Percentiles rank a stretch among this genome's conserved stretches.
Evolutionary conservation across 2,888 invertebrate genomes (phyloP).

Genomic region (Campopleginae sp.): DNA sequence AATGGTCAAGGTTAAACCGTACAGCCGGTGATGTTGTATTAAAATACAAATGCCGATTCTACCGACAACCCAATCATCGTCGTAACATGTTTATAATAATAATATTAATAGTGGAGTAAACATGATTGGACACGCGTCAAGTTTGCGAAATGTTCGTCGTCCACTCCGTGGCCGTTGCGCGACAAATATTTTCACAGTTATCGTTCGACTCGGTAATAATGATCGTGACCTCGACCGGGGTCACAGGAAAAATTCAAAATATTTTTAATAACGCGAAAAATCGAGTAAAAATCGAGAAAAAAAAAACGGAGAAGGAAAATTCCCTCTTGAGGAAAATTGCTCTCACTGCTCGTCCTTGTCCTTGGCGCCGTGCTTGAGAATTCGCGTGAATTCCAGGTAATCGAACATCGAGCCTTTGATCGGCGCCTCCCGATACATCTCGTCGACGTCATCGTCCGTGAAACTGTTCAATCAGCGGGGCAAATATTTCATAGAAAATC

Average conservation of each 20-base stretch:
- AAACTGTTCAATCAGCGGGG: slow-evolving; percentile 83
- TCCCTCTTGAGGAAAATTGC: not conserved
- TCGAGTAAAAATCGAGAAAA: slow-evolving; percentile 21
- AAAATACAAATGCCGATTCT: slow-evolving; percentile 82
- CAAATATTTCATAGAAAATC: not conserved
- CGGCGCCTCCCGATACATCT: slow-evolving; percentile 99
- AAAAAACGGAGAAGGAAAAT: slow-evolving; percentile 35
- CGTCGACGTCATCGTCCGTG: slow-evolving; percentile 99
- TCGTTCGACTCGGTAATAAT: slow-evolving; percentile 28
- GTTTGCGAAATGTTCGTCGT: slow-evolving; percentile 23
- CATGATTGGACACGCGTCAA: slow-evolving; percentile 49
- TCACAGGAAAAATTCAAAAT: slow-evolving; percentile 36
- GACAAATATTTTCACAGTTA: slow-evolving; percentile 32
- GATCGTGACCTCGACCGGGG: not conserved
- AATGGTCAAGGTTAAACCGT: slow-evolving; percentile 56
- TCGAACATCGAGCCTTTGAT: slow-evolving; percentile 97
- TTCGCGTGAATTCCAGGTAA: slow-evolving; percentile 99
- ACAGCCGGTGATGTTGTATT: slow-evolving; percentile 77
- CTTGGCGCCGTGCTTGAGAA: slow-evolving; percentile 99
- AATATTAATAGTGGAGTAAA: slow-evolving; percentile 45
- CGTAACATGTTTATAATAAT: slow-evolving; percentile 70
- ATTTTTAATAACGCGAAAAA: slow-evolving; percentile 33
- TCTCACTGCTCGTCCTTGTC: slow-evolving; percentile 96
- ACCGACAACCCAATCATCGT: slow-evolving; percentile 75
- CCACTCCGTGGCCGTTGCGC: slow-evolving; percentile 20